Evolutionary conservation across 2,113 vertebrate genomes (phyloP), one percentile per base, ranked within the genome.

Genomic region (Dinomys branickii): DNA sequence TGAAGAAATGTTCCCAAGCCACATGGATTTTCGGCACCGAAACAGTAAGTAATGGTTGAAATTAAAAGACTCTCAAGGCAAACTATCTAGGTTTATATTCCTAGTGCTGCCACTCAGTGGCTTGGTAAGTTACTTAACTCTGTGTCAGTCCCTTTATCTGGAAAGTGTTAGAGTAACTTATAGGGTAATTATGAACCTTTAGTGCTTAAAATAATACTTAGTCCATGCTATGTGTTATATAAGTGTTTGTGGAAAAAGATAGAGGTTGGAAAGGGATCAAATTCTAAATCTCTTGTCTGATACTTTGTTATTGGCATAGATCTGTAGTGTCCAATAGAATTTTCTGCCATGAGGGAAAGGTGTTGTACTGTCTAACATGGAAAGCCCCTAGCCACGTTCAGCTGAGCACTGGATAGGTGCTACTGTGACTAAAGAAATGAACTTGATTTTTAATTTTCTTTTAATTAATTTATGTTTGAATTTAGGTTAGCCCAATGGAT

Each of bases 401-500:
- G 33, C 84, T 7, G 30, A 81, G 56, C 9, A 8, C 81, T 52
- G 63, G 84, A 75, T 77, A 83, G 61, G 56, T 41, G 20, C 28
- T 52, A 56, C 30, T 73, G 47, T 78, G 50, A 96, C 41, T 24
- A 47, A 90, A 69, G 33, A 93, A 52, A 58, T 44, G 24, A 58
- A 61, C 41, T 61, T 87, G 44, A 54, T 24, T 61, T n/a, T 82
- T 50, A 11, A 30, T 65, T 73, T 56, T n/a, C n/a, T 14, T 80
- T 88, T 58, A 71, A 90, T 65, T 92, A 82, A 41, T 50, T 82
- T 71, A n/a, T 83, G 65, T 89, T 94, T 80, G 58, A 97, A 92
- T 90, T 77, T 65, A 88, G 50, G 35, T 52, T 80, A 77, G n/a
- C 38, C 59, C 71, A 50, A 58, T 47, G 56, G 83, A 56, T 19